These are phyloP conservation scores for Sturnira hondurensis DNA, from an alignment of 2,113 vertebrate species.

Conservation along the genomic window DNA sequence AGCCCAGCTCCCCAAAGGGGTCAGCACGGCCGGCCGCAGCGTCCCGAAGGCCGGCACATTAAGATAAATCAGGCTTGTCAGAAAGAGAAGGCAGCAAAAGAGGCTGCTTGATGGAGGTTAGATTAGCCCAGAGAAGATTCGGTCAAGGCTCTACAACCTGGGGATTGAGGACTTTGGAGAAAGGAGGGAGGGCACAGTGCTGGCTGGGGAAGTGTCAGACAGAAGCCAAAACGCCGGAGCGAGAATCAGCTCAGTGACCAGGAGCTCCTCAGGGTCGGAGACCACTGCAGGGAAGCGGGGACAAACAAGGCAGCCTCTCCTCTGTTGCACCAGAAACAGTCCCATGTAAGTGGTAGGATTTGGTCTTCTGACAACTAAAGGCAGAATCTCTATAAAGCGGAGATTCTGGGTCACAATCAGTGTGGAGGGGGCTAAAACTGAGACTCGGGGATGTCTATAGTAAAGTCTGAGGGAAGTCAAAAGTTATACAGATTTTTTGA, in stretches of 20 bases:
- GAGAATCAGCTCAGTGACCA: constrained; percentile 24
- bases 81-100: constrained; percentile 49
- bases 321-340: neutral
- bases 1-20: neutral
- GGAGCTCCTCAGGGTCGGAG: constrained; percentile 56
- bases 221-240: constrained; percentile 62
- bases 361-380: constrained; percentile 62
- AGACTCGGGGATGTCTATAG: neutral
- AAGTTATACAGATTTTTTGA: neutral
- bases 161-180: constrained; percentile 37
- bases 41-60: constrained; percentile 37
- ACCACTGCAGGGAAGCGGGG: constrained; percentile 28
- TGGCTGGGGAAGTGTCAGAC: constrained; percentile 54
- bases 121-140: constrained; percentile 52
- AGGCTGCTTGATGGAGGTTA: constrained; percentile 69
- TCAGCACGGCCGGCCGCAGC: accelerated
- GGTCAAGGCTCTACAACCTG: constrained; percentile 54
- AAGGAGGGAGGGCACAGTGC: constrained; percentile 51
- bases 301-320: constrained; percentile 66
- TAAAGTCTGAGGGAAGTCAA: neutral
- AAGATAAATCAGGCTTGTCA: constrained; percentile 71
- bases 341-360: constrained; percentile 61
- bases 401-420: neutral
- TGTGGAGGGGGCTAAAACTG: neutral
- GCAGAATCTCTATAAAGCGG: neutral